A percentile compares a stretch with the other conserved stretches of the same genome.
These are phyloP conservation scores for Nematopogon swammerdamellus DNA, from an alignment of 2,888 invertebrate genomes.

Conservation along the genomic window DNA sequence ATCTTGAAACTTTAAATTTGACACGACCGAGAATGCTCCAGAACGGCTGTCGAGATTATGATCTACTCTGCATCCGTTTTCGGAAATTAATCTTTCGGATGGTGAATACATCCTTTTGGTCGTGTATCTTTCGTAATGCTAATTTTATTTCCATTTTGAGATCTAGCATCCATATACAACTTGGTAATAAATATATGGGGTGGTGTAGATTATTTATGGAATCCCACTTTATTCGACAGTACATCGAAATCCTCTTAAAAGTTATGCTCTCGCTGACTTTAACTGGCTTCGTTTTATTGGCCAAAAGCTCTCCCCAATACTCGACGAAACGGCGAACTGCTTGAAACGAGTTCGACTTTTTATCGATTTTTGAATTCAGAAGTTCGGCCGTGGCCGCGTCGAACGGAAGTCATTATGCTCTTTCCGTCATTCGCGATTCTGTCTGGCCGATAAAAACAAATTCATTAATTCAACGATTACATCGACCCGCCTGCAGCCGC, in stretches of 20 bases:
- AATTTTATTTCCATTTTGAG: too few relatives aligned
- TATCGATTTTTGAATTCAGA: constrained; percentile 8
- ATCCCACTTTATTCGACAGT: too few relatives aligned
- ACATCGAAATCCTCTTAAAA: too few relatives aligned
- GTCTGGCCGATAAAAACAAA: constrained; percentile 41
- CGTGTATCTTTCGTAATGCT: too few relatives aligned
- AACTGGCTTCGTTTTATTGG: neutral
- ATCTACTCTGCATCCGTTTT: neutral
- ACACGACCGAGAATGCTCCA: neutral
- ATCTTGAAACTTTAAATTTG: neutral
- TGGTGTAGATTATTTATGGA: too few relatives aligned
- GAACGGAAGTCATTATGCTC: constrained; percentile 52
- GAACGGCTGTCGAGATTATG: neutral
- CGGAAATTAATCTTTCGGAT: neutral
- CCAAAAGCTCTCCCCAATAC: too few relatives aligned
- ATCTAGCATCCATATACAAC: too few relatives aligned
- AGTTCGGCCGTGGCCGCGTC: constrained; percentile 20
- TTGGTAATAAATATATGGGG: too few relatives aligned
- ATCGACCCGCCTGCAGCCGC: constrained; percentile 4
- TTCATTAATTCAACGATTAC: constrained; percentile 45
- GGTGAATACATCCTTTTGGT: too few relatives aligned
- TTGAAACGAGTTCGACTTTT: constrained; percentile 23
- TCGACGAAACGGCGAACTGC: too few relatives aligned
- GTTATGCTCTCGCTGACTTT: neutral
- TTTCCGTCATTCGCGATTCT: constrained; percentile 41